A percentile compares a stretch with the other conserved stretches of the same genome.
Evolutionary conservation across 2,797 vertebrate species (phyloP).

Genomic region (Sebastolobus alascanus): DNA sequence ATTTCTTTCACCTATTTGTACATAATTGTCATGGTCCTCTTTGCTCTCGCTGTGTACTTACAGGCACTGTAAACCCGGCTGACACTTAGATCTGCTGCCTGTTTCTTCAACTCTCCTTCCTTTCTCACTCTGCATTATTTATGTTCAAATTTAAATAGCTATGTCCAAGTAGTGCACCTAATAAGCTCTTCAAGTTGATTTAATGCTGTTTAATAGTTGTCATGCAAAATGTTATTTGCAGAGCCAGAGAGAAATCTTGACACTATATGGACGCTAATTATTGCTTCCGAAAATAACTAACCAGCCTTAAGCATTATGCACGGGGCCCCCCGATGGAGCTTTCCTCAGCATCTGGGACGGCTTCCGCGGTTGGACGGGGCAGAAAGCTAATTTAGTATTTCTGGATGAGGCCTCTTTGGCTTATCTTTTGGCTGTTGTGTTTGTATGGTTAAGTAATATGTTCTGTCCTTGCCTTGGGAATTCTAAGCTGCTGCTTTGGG

Average conservation of each 20-base stretch:
- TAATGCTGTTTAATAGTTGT: slow-evolving; percentile 74
- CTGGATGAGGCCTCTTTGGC: slow-evolving; percentile 31
- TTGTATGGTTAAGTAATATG: slow-evolving; percentile 47
- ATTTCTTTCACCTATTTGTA: slow-evolving; percentile 19
- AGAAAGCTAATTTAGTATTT: slow-evolving; percentile 51
- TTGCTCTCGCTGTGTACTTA: background rate
- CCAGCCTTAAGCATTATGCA: slow-evolving; percentile 54
- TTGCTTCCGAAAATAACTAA: slow-evolving; percentile 72
- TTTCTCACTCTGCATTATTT: slow-evolving; percentile 18
- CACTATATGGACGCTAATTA: slow-evolving; percentile 66
- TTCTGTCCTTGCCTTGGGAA: slow-evolving; percentile 46
- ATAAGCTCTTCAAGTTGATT: slow-evolving; percentile 67
- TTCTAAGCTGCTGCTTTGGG: slow-evolving; percentile 24
- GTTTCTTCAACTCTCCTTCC: background rate
- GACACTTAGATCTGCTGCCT: slow-evolving; percentile 41
- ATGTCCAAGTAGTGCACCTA: slow-evolving; percentile 59
- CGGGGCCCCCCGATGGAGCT: slow-evolving; percentile 17
- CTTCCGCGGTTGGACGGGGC: slow-evolving; percentile 40
- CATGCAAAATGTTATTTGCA: slow-evolving; percentile 66
- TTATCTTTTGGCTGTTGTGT: slow-evolving; percentile 34
- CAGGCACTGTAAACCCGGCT: slow-evolving; percentile 12
- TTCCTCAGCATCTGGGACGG: slow-evolving; percentile 56
- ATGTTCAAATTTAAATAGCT: slow-evolving; percentile 56
- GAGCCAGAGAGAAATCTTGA: slow-evolving; percentile 56
- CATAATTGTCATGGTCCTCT: slow-evolving; percentile 12